Conservation (phyloP, 2,797 vertebrate species). For the Spinibarbus caldwelli region DNA sequence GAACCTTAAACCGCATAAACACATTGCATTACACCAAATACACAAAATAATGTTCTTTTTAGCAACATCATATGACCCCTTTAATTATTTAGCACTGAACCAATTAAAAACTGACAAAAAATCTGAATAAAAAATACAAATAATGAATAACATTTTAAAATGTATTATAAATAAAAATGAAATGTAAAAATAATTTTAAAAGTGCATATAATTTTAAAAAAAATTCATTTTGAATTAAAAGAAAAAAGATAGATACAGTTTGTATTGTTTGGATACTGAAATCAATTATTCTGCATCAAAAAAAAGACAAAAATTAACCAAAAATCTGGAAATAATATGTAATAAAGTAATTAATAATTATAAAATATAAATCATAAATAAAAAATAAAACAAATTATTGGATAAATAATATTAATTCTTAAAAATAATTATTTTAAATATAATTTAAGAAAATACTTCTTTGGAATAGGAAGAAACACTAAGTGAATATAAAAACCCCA, state of each 20-base stretch:
- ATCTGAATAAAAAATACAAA: neutral
- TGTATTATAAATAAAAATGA: neutral
- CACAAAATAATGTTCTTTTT: too few relatives aligned
- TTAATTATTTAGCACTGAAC: neutral
- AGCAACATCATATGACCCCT: too few relatives aligned
- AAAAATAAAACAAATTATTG: neutral
- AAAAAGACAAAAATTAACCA: neutral
- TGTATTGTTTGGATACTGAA: neutral
- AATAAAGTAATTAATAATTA: neutral
- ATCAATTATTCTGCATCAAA: neutral
- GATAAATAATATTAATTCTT: neutral
- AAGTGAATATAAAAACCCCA: neutral
- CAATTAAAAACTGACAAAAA: neutral
- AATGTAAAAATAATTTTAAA: neutral
- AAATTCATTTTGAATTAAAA: neutral
- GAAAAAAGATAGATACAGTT: neutral
- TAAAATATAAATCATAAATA: neutral
- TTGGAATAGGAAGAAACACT: conserved; percentile 66
- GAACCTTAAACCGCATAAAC: too few relatives aligned
- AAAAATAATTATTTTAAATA: neutral
- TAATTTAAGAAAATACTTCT: neutral
- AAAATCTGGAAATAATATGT: too few relatives aligned
- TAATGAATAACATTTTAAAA: neutral
- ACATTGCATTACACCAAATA: too few relatives aligned
- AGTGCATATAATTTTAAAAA: neutral